A percentile compares a stretch with the other conserved stretches of the same genome.
Evolutionary conservation across 2,888 invertebrate species (phyloP).

Genomic region (Luperina nickerlii): DNA sequence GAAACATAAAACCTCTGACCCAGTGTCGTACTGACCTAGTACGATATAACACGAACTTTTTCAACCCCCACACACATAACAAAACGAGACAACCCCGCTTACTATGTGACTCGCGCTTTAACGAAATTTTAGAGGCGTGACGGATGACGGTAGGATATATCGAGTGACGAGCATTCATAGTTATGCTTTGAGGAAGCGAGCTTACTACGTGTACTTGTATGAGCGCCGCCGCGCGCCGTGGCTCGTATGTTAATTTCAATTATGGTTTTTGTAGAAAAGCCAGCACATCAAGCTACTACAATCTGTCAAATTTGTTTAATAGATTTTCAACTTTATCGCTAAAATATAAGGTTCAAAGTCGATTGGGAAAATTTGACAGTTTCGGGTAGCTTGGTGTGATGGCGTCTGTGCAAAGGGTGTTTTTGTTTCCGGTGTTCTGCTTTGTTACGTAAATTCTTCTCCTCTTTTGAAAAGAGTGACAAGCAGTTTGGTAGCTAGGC

Average conservation of each 20-base stretch:
- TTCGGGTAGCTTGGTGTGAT: too few species aligned
- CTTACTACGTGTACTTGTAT: conserved; percentile 25
- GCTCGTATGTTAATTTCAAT: conserved; percentile 26
- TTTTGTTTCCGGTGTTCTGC: background rate
- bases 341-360: too few species aligned
- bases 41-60: background rate
- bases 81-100: conserved; percentile 11
- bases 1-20: background rate
- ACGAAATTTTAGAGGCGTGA: conserved; percentile 52
- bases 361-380: too few species aligned
- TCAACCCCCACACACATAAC: background rate
- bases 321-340: too few species aligned
- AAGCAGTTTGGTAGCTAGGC: background rate
- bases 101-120: conserved; percentile 29
- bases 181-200: conserved; percentile 47
- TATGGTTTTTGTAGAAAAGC: background rate
- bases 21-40: background rate
- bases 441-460: background rate
- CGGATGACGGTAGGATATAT: conserved; percentile 47
- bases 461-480: background rate
- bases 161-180: conserved; percentile 49
- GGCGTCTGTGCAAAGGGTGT: background rate
- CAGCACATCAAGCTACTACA: too few species aligned
- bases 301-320: too few species aligned
- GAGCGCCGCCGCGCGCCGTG: background rate